A percentile compares a stretch with the other conserved stretches of the same genome.
phyloP scores from a whole-genome alignment of 1,140 invertebrate genomes.

The Armadillidium nasatum region DNA sequence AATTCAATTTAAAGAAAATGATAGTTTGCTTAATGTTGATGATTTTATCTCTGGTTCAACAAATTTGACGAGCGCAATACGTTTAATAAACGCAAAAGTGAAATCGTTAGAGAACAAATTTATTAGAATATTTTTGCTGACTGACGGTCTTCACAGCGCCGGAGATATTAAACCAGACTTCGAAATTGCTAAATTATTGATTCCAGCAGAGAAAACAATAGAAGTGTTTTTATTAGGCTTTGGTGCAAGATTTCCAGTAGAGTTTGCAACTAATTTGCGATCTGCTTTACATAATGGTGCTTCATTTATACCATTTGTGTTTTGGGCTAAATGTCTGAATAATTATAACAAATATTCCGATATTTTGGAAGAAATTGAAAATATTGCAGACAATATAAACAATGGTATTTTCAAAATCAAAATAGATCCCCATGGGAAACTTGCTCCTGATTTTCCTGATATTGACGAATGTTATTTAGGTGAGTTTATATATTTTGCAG shows the following conservation, averaged over 20 bases:
- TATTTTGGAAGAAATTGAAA: conserved; percentile 20
- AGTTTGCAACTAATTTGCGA: conserved; percentile 35
- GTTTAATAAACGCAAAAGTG: not conserved
- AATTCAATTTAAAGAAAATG: not conserved
- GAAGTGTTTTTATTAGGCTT: conserved; percentile 39
- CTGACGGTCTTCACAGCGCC: conserved; percentile 32
- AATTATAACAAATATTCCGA: not conserved
- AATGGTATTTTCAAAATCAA: conserved; percentile 21
- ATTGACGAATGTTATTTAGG: conserved; percentile 25
- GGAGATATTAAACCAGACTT: conserved; percentile 23
- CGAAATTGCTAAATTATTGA: conserved; percentile 25
- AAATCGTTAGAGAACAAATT: not conserved
- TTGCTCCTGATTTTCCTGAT: conserved; percentile 24
- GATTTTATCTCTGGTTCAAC: not conserved
- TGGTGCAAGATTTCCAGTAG: conserved; percentile 30
- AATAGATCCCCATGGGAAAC: conserved; percentile 26
- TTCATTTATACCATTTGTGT: conserved; percentile 36
- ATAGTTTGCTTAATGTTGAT: not conserved
- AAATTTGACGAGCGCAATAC: not conserved
- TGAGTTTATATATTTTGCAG: conserved; percentile 31
- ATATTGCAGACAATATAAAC: conserved; percentile 25
- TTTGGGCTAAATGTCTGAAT: conserved; percentile 28
- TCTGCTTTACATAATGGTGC: conserved; percentile 38
- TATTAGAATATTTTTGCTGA: conserved; percentile 6
- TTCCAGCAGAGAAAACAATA: conserved; percentile 30